Base-by-base conservation (phyloP, 2,888 invertebrate genomes). In the Parascotia fuliginaria region DNA sequence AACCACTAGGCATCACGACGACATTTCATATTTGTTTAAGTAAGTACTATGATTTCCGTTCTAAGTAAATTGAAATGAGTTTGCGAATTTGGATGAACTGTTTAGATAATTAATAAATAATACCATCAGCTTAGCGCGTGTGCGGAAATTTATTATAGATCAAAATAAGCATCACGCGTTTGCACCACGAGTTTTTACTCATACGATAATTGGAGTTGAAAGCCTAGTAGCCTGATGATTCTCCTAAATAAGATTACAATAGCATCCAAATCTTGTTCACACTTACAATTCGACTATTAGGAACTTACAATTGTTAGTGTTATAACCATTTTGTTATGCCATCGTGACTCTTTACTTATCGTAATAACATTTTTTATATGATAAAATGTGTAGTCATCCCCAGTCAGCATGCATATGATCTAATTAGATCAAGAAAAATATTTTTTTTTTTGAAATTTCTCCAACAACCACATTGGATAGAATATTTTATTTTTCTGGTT, bases 291-390 rank as follows among this genome's bases (percentile, higher is more conserved):
- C 19, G 5, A 24, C 7, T 24, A 24, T 24, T 24, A 24, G 7
- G 6, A 1, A 1, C 24, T 24, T n/a, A n/a, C n/a, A n/a, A 24
- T 7, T 24, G 7, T 24, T 24, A 24, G 19, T 15, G n/a, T 29
- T 34, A 43, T 37, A 22, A 12, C 1, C 42, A 34, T 51, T 55
- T 36, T 32, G 36, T 38, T 40, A 39, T 13, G 28, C 50, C 50
- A 31, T 51, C 61, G 62, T 60, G 62, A 61, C 16, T 3, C 19
- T 9, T 4, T 15, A 19, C 19, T 5, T n/a, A n/a, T n/a, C n/a
- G n/a, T n/a, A n/a, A n/a, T n/a, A n/a, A n/a, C n/a, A n/a, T n/a
- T n/a, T n/a, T n/a, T n/a, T n/a, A n/a, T n/a, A n/a, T n/a, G n/a
- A n/a, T n/a, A n/a, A n/a, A n/a, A n/a, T n/a, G n/a, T n/a, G n/a